Conservation (phyloP, 2,797 vertebrate genomes). For the Oreochromis grahami region DNA sequence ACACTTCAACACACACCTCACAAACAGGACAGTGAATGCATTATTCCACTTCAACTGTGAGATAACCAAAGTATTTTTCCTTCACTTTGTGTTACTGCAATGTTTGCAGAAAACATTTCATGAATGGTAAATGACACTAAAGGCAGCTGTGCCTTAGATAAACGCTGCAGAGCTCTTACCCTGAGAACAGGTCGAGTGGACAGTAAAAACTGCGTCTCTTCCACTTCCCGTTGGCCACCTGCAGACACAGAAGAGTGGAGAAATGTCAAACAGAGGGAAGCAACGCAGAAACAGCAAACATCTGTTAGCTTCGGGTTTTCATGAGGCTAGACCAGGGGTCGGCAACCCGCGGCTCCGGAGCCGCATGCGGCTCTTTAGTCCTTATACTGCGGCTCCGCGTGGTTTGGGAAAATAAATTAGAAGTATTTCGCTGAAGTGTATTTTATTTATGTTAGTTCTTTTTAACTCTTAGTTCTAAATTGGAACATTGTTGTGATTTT, state of each 20-base stretch:
- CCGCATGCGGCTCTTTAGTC: no score
- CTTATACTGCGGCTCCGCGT: no score
- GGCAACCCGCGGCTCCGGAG: no score
- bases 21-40: not conserved
- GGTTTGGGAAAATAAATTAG: no score
- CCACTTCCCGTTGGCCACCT: slow-evolving; percentile 96
- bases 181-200: slow-evolving; percentile 96
- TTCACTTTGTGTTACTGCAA: not conserved
- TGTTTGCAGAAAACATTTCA: not conserved
- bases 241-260: not conserved
- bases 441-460: no score
- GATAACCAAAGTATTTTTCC: not conserved
- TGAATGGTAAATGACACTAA: not conserved
- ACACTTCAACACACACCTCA: not conserved
- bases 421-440: no score
- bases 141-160: not conserved
- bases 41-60: not conserved
- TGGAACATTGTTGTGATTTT: no score
- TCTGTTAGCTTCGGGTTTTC: not conserved
- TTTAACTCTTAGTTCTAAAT: no score
- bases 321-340: not conserved
- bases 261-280: not conserved
- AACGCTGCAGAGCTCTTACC: slow-evolving; percentile 74
- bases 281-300: not conserved
- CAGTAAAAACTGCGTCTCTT: slow-evolving; percentile 94